A percentile compares a stretch with the other conserved stretches of the same genome.
Conservation (phyloP, 2,888 invertebrate genomes). For the Dichetophora obliterata region DNA sequence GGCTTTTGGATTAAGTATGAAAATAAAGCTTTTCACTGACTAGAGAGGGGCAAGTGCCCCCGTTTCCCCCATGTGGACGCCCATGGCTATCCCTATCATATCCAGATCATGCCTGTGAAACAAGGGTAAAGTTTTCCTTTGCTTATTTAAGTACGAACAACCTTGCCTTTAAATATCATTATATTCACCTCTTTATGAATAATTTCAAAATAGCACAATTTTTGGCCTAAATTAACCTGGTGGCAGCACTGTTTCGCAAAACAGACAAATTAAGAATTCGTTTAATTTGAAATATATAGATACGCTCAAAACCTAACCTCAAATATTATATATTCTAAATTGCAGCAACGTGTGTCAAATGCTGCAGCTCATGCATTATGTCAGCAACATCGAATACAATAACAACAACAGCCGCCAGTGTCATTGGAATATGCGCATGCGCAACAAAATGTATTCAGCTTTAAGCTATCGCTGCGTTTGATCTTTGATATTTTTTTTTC, state of each 20-base stretch:
- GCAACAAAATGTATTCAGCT: slow-evolving; percentile 3
- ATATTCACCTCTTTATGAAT: not conserved
- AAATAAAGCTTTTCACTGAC: too few species aligned
- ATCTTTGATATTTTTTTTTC: slow-evolving; percentile 18
- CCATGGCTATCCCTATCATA: too few species aligned
- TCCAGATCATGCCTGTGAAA: too few species aligned
- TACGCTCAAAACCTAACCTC: not conserved
- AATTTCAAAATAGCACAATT: not conserved
- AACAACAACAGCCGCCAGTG: slow-evolving; percentile 20
- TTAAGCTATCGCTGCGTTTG: slow-evolving; percentile 33
- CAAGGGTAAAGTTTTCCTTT: too few species aligned
- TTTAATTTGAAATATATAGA: not conserved
- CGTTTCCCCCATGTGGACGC: too few species aligned
- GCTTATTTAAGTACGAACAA: too few species aligned
- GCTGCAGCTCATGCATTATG: slow-evolving; percentile 44
- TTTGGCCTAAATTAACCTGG: not conserved
- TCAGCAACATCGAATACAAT: slow-evolving; percentile 37
- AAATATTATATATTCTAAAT: slow-evolving; percentile 43
- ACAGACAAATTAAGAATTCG: not conserved
- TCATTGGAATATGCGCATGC: slow-evolving; percentile 22
- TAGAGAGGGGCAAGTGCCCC: too few species aligned
- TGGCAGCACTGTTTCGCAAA: not conserved
- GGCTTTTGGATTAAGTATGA: too few species aligned
- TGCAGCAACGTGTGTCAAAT: slow-evolving; percentile 57
- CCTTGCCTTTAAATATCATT: too few species aligned